Conservation (phyloP, 2,888 invertebrate species). For the Apamea epomidion region DNA sequence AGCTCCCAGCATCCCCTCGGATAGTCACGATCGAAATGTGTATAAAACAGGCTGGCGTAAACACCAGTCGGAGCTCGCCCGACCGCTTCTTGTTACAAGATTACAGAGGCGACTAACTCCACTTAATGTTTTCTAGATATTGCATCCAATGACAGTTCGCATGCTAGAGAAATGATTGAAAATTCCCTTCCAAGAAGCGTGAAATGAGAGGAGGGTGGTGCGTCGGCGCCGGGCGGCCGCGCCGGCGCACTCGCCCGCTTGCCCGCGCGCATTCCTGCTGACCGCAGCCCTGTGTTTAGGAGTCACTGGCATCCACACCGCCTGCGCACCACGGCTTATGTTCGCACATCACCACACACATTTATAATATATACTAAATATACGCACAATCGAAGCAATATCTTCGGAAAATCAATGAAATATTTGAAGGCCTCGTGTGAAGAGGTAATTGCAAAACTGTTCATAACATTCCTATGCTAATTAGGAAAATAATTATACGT, state of each 20-base stretch:
- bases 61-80: slow-evolving; percentile 58
- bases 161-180: slow-evolving; percentile 84
- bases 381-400: slow-evolving; percentile 18
- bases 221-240: slow-evolving; percentile 61
- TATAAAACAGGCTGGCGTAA: slow-evolving; percentile 63
- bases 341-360: slow-evolving; percentile 47
- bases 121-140: slow-evolving; percentile 76
- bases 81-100: slow-evolving; percentile 66
- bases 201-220: slow-evolving; percentile 80
- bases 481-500: slow-evolving; percentile 19
- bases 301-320: slow-evolving; percentile 63
- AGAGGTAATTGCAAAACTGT: slow-evolving; percentile 31
- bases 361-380: slow-evolving; percentile 28
- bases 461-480: slow-evolving; percentile 47
- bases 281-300: slow-evolving; percentile 87
- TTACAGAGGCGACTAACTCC: slow-evolving; percentile 67
- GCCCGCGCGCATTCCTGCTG: slow-evolving; percentile 82
- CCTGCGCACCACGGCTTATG: slow-evolving; percentile 53
- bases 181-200: slow-evolving; percentile 86
- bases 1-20: slow-evolving; percentile 52
- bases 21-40: slow-evolving; percentile 61
- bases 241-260: slow-evolving; percentile 67
- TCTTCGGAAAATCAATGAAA: slow-evolving; percentile 3
- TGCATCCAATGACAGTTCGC: slow-evolving; percentile 82
- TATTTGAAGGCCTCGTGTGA: slow-evolving; percentile 6